Base-by-base conservation (phyloP, 2,888 invertebrate species). In the Caenorhabditis plicata region DNA sequence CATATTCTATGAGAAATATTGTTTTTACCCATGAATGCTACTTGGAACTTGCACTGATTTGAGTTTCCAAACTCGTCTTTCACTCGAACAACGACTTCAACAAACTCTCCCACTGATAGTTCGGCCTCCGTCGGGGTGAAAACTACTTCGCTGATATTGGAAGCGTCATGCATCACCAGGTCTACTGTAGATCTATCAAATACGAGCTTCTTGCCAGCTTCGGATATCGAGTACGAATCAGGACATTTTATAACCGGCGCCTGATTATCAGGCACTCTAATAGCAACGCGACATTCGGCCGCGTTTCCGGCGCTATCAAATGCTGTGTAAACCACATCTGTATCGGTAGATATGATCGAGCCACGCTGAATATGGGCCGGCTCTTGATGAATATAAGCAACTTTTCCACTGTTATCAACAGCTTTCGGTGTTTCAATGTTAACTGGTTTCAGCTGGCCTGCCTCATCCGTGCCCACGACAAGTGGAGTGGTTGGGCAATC, bases 291-390 rank as follows among this genome's bases (percentile, higher is more conserved):
- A 81, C 96, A 96, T 80, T 92, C 92, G 13, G 94, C 96, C 13
- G 92, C 92, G 80, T 96, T 96, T 69, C 94, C 94, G 80, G 94
- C 94, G 77, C 91, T 92, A 84, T 96, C 96, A 78, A 91, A 95
- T 3, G 95, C 96, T 1, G 93, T 89, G 78, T 94, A 96, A 84
- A 91, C 45, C 31, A 72, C 48, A 26, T 72, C 68, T 13, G 49
- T 61, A 20, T 72, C 68, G 0, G 47, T 44, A 9, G 68, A 65
- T 38, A 81, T 64, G 45, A 71, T 69, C 3, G 62, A 48, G 5
- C 79, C 80, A 13, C 77, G 74, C 8, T 54, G 45, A 48, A 94
- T 94, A 73, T 90, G 91, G 71, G 89, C 88, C 0, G 94, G 94
- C 70, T 91, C 91, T 0, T 94, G 89, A 85, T 93, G 92, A 62